These are phyloP conservation scores for Temnothorax nylanderi DNA, from an alignment of 1,140 invertebrate species.

Conservation along the genomic window DNA sequence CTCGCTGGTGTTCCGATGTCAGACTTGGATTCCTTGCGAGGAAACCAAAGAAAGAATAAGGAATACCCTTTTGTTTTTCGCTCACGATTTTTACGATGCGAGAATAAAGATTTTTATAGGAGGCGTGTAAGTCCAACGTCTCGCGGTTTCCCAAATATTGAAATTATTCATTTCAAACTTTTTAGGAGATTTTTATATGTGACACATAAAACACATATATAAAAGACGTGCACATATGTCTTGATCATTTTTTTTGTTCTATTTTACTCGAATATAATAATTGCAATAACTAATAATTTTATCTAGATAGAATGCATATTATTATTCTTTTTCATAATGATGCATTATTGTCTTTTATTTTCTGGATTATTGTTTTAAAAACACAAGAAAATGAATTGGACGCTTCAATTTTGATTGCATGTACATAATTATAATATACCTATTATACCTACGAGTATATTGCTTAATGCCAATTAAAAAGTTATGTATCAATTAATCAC, in stretches of 20 bases:
- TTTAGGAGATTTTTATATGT: background rate
- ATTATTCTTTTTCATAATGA: background rate
- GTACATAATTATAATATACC: background rate
- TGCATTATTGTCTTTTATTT: background rate
- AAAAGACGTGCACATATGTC: background rate
- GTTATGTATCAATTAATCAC: background rate
- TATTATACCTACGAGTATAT: background rate
- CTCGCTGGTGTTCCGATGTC: conserved; percentile 10
- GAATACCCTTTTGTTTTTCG: background rate
- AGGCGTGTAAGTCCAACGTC: background rate
- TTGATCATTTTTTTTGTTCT: background rate
- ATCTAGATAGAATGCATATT: background rate
- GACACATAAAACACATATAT: background rate
- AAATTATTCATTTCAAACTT: background rate
- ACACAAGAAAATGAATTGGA: background rate
- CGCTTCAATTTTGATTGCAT: background rate
- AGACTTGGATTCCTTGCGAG: conserved; percentile 4
- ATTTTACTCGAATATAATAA: background rate
- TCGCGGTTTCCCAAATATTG: background rate
- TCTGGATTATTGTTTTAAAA: background rate
- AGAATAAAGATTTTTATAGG: background rate
- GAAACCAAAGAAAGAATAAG: background rate
- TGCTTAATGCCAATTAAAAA: background rate
- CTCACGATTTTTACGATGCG: background rate
- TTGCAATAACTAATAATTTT: background rate